Evolutionary conservation across 2,113 vertebrate genomes (phyloP).

Genomic region (Marmota flaviventris): DNA sequence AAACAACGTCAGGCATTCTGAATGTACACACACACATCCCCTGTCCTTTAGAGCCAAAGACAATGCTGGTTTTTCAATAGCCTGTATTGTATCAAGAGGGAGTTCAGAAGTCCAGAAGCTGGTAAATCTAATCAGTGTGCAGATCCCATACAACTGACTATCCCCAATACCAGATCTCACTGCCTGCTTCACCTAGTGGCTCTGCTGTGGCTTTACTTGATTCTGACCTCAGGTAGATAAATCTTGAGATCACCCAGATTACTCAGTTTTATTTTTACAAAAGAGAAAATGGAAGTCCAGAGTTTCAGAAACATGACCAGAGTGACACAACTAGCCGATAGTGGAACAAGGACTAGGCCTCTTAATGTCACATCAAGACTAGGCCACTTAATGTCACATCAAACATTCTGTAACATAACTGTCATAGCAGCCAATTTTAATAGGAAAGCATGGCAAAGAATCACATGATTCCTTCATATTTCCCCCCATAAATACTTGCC

Average conservation of each 20-base stretch:
- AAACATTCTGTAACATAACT: no score
- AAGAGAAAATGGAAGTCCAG: background rate
- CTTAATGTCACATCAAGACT: no score
- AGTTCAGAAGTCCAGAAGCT: background rate
- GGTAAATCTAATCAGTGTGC: rapidly evolving
- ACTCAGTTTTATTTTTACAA: background rate
- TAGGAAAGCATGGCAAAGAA: background rate
- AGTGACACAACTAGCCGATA: background rate
- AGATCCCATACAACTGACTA: rapidly evolving
- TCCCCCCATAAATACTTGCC: background rate
- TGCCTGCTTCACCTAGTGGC: background rate
- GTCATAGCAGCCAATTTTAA: background rate
- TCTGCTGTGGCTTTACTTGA: background rate
- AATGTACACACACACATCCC: rapidly evolving
- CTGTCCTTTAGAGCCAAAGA: background rate
- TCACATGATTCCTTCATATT: background rate
- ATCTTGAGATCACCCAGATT: background rate
- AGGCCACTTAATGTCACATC: no score
- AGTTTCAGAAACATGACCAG: background rate
- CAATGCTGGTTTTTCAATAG: background rate
- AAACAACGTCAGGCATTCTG: background rate
- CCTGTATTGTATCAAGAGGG: background rate
- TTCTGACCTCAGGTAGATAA: background rate
- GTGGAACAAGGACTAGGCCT: background rate
- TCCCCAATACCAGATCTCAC: rapidly evolving